Evolutionary conservation across 30 jellyfish, hydroid and myxozoan genomes (phyloP).

Genomic region (Pseudorhiza aurosa): DNA sequence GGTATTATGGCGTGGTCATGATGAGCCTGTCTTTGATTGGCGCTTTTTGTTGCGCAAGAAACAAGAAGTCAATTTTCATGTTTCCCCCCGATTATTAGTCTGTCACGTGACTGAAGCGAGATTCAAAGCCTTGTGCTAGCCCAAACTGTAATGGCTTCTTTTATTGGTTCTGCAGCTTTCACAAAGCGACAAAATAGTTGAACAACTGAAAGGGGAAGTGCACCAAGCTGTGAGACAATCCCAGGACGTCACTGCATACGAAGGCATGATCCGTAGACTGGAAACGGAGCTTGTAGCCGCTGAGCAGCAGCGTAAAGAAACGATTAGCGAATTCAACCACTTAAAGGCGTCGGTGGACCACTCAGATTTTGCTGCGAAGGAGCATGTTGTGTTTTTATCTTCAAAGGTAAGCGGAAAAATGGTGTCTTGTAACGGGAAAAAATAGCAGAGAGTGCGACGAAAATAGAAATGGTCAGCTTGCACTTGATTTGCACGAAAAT

Average conservation of each 20-base stretch:
- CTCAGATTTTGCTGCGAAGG: conserved; percentile 58
- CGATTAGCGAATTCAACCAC: conserved; percentile 32
- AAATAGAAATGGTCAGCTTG: too few species aligned
- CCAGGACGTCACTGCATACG: conserved; percentile 70
- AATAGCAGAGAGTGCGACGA: too few species aligned
- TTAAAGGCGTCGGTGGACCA: conserved; percentile 48
- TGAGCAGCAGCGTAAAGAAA: conserved; percentile 61
- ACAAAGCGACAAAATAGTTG: conserved; percentile 60
- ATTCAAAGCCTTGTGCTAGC: too few species aligned
- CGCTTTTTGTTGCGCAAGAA: too few species aligned
- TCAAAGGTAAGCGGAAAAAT: conserved; percentile 71
- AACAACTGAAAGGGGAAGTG: conserved; percentile 50
- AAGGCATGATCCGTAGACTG: conserved; percentile 58
- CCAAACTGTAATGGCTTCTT: too few species aligned
- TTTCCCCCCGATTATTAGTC: too few species aligned
- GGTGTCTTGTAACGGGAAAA: too few species aligned
- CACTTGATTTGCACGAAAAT: too few species aligned
- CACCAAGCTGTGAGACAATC: conserved; percentile 64
- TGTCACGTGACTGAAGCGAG: too few species aligned
- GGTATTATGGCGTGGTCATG: too few species aligned
- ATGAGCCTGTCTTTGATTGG: too few species aligned
- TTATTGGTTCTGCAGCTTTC: conserved; percentile 2
- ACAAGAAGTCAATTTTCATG: too few species aligned
- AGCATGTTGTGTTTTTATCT: conserved; percentile 25
- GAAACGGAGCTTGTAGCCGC: conserved; percentile 61